Base-by-base conservation (phyloP, 2,888 invertebrate species). In the Cyaniris semiargus region DNA sequence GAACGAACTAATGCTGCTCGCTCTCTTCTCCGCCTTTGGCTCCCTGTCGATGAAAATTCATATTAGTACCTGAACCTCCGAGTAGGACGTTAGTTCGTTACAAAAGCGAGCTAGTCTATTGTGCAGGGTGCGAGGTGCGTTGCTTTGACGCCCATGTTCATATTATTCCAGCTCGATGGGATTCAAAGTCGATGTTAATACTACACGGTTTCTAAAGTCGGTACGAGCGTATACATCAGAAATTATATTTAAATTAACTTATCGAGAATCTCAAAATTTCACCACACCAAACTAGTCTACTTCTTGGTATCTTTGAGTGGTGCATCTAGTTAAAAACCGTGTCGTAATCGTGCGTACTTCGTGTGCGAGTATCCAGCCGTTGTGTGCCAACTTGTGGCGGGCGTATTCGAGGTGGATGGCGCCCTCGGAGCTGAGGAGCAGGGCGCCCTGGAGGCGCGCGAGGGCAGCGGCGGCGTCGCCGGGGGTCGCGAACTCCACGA, bases 321-420 rank as follows among this genome's bases (percentile, higher is more conserved):
- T 53, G 53, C 60, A 21, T 60, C 60, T 76, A n/a, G n/a, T n/a
- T 71, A 76, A 70, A 80, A 80, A 76, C 81, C 79, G 80, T 81
- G 81, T 80, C 75, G 80, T 81, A 78, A 79, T 79, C 91, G 92
- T 92, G 91, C 93, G 91, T 93, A 94, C 93, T 93, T 93, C 93
- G 89, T 93, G 94, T 90, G 92, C 91, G 90, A 91, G 91, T 90
- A 94, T 94, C 94, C 94, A 94, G 91, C 94, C 94, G 92, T 94
- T 94, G 94, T 94, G 94, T 90, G 98, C 98, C 98, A 99, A 98
- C 96, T 99, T 99, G 95, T 97, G 98, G 95, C 98, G 98, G 94
- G 99, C 99, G 96, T 97, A 99, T 95, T 99, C 99, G 94, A 99
- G 98, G 93, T 99, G 97, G 93, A 99, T 98, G 90, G 98, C 98